Percentiles rank a stretch among this genome's conserved stretches.
These are phyloP conservation scores for Dysmachus trigonus DNA, from an alignment of 2,888 invertebrate species.

Conservation along the genomic window DNA sequence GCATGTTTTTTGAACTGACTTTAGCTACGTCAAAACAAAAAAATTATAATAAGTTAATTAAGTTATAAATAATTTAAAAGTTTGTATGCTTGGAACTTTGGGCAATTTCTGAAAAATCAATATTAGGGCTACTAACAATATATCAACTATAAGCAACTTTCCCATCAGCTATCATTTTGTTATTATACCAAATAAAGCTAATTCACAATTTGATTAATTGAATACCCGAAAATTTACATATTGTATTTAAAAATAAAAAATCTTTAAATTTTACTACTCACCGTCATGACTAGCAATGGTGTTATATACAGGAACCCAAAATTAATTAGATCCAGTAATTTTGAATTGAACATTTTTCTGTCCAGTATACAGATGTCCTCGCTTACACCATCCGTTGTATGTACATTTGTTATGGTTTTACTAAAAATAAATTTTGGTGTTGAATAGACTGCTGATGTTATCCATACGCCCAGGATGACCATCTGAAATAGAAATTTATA, in stretches of 20 bases:
- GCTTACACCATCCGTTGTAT: constrained; percentile 61
- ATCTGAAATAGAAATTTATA: constrained; percentile 66
- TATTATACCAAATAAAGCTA: not conserved
- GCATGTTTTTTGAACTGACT: too few species aligned
- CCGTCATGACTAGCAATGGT: constrained; percentile 82
- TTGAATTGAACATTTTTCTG: constrained; percentile 79
- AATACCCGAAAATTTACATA: not conserved
- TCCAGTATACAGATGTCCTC: constrained; percentile 76
- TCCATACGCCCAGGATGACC: constrained; percentile 83
- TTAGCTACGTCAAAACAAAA: too few species aligned
- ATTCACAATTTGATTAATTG: not conserved
- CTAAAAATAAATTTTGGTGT: constrained; percentile 86
- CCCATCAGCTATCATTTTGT: too few species aligned
- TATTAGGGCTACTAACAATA: too few species aligned
- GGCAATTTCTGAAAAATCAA: too few species aligned
- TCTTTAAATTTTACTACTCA: constrained; percentile 62
- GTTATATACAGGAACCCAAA: constrained; percentile 83
- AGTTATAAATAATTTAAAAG: too few species aligned
- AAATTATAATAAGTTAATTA: too few species aligned
- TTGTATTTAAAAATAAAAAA: not conserved
- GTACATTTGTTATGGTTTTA: constrained; percentile 73
- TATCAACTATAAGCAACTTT: too few species aligned
- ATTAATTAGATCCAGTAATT: constrained; percentile 81
- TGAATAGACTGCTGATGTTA: constrained; percentile 82
- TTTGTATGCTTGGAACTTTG: too few species aligned